phyloP scores from a whole-genome alignment of 2,888 invertebrate species.

The Rhabditoides inermis region DNA sequence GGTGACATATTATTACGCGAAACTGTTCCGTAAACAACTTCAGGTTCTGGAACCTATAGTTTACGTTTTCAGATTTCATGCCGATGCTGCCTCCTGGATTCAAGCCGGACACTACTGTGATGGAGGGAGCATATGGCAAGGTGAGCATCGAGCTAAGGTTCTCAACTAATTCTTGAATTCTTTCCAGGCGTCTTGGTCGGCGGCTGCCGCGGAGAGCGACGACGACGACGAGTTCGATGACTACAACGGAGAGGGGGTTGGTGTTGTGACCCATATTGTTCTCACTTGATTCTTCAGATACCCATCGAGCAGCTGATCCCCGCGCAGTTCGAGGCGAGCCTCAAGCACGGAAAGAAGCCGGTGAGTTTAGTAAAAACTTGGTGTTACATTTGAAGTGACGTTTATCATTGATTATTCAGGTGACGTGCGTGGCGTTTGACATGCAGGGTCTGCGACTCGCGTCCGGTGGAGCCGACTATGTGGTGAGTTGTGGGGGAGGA shows the following conservation, averaged over 20 bases:
- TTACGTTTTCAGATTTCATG: conserved; percentile 34
- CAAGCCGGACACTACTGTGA: conserved; percentile 22
- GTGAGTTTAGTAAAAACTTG: too few relatives aligned
- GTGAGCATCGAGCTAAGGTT: conserved; percentile 11
- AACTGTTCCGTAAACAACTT: too few relatives aligned
- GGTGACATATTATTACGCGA: too few relatives aligned
- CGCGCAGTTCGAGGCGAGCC: conserved; percentile 62
- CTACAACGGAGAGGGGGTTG: conserved; percentile 18
- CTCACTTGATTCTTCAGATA: conserved; percentile 38
- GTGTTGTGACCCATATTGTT: neutral
- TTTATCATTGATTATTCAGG: too few relatives aligned
- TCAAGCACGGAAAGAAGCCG: conserved; percentile 81
- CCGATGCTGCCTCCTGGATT: conserved; percentile 47
- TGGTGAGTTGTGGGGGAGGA: too few relatives aligned
- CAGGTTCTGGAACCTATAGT: too few relatives aligned
- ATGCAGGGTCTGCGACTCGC: too few relatives aligned
- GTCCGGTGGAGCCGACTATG: too few relatives aligned
- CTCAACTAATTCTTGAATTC: neutral
- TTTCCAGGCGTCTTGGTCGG: neutral
- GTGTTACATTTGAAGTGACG: too few relatives aligned
- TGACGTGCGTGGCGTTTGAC: too few relatives aligned
- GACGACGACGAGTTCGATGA: conserved; percentile 47
- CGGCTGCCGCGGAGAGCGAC: conserved; percentile 8
- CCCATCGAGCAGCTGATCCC: conserved; percentile 56
- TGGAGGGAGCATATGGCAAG: conserved; percentile 1